Evolutionary conservation across 2,888 invertebrate species (phyloP).

Genomic region (Eupithecia subfuscata): DNA sequence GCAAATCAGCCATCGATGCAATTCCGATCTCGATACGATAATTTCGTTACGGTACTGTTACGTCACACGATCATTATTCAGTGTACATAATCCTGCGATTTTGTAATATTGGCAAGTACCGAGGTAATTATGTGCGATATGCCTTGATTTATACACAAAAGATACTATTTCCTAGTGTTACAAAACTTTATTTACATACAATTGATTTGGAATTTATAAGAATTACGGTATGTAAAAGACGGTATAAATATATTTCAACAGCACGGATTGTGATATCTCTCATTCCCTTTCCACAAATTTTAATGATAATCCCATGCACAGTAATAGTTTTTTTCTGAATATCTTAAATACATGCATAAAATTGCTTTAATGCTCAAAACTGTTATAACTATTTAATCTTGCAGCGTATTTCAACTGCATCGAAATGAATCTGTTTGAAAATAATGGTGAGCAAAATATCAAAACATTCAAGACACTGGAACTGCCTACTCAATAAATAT

Average conservation of each 20-base stretch:
- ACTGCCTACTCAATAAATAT: not conserved
- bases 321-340: too few species aligned
- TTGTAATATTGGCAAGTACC: conserved; percentile 31
- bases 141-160: conserved; percentile 24
- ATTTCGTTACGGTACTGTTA: conserved; percentile 46
- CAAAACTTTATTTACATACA: conserved; percentile 28
- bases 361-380: too few species aligned
- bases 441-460: not conserved
- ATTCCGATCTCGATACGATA: conserved; percentile 42
- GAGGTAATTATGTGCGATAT: conserved; percentile 34
- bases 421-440: not conserved
- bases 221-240: not conserved
- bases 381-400: not conserved
- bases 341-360: too few species aligned
- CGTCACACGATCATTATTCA: conserved; percentile 40
- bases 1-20: conserved; percentile 32
- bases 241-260: not conserved
- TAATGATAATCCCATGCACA: too few species aligned
- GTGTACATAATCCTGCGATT: conserved; percentile 31
- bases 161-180: conserved; percentile 28
- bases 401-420: not conserved
- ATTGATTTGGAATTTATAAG: conserved; percentile 7
- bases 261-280: not conserved
- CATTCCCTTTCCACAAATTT: not conserved
- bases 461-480: not conserved